Evolutionary conservation across 1,140 invertebrate species (phyloP).

Genomic region (Drosophila pseudoobscura): DNA sequence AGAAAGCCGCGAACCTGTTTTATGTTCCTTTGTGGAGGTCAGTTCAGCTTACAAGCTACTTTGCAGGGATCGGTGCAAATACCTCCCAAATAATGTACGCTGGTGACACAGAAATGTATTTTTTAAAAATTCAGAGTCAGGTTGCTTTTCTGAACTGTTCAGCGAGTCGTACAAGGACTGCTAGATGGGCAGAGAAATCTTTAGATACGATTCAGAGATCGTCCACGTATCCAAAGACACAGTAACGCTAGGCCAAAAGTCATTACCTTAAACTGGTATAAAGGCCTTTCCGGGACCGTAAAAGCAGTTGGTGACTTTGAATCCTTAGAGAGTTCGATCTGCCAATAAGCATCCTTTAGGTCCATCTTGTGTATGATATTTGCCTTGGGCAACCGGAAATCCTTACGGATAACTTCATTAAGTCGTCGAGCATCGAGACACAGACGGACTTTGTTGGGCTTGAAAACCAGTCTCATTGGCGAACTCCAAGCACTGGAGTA

Average conservation of each 20-base stretch:
- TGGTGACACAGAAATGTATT: constrained; percentile 1
- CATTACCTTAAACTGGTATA: constrained; percentile 52
- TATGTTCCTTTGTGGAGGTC: constrained; percentile 8
- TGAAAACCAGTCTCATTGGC: too few species aligned
- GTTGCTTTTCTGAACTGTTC: constrained; percentile 11
- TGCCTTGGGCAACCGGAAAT: too few species aligned
- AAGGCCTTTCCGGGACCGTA: background rate
- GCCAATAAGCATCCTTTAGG: constrained; percentile 16
- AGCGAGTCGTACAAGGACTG: background rate
- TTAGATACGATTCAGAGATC: too few species aligned
- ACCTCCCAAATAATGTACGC: background rate
- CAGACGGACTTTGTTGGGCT: too few species aligned
- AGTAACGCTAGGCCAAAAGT: constrained; percentile 9
- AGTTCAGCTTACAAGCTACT: constrained; percentile 13
- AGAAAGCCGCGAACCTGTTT: constrained; percentile 18
- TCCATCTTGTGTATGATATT: too few species aligned
- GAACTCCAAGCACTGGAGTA: too few species aligned
- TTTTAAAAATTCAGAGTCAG: background rate
- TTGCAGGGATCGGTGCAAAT: constrained; percentile 9
- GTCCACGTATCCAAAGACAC: constrained; percentile 16
- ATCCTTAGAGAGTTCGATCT: constrained; percentile 20
- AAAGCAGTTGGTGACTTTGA: too few species aligned
- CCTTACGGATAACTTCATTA: too few species aligned
- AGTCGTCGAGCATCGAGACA: too few species aligned
- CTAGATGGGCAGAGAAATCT: too few species aligned